Evolutionary conservation across 2,113 vertebrate genomes (phyloP).

Genomic region (Pelecanus crispus): DNA sequence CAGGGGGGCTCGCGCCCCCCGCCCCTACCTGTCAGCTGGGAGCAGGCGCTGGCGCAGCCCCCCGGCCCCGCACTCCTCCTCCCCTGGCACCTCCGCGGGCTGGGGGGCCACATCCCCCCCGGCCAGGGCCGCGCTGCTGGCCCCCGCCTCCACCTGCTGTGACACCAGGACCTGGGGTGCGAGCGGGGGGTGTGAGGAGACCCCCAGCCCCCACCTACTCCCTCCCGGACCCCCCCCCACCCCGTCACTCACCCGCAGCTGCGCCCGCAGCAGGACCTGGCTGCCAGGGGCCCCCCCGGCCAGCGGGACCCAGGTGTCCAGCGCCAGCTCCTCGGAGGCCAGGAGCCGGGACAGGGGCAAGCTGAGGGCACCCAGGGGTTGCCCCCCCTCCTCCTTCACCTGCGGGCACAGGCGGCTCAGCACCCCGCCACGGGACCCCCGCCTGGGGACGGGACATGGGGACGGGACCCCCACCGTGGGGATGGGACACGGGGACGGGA

Average conservation of each 20-base stretch:
- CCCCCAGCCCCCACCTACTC: too few species aligned
- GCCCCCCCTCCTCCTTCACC: slow-evolving; percentile 64
- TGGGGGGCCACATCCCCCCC: not conserved
- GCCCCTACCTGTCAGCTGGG: slow-evolving; percentile 43
- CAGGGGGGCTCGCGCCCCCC: not conserved
- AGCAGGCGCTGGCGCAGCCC: slow-evolving; percentile 61
- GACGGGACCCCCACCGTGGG: too few species aligned
- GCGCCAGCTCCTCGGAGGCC: slow-evolving; percentile 67
- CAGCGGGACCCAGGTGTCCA: slow-evolving; percentile 84
- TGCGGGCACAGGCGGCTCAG: not conserved
- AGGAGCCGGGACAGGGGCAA: slow-evolving; percentile 81
- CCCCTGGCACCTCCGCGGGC: not conserved
- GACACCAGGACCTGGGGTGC: slow-evolving; percentile 61
- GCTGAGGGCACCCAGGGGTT: slow-evolving; percentile 71
- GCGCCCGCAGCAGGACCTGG: slow-evolving; percentile 82
- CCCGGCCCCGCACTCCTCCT: not conserved
- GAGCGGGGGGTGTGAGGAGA: not conserved
- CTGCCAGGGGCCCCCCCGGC: slow-evolving; percentile 73
- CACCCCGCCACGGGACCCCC: too few species aligned
- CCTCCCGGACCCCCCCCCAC: rapidly evolving
- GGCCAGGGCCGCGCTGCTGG: not conserved
- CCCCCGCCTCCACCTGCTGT: slow-evolving; percentile 56
- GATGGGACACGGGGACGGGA: too few species aligned
- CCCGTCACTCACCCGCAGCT: slow-evolving; percentile 76
- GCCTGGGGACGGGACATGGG: too few species aligned